Evolutionary conservation across 2,888 invertebrate species (phyloP).

Genomic region (Balanococcus diminutus): DNA sequence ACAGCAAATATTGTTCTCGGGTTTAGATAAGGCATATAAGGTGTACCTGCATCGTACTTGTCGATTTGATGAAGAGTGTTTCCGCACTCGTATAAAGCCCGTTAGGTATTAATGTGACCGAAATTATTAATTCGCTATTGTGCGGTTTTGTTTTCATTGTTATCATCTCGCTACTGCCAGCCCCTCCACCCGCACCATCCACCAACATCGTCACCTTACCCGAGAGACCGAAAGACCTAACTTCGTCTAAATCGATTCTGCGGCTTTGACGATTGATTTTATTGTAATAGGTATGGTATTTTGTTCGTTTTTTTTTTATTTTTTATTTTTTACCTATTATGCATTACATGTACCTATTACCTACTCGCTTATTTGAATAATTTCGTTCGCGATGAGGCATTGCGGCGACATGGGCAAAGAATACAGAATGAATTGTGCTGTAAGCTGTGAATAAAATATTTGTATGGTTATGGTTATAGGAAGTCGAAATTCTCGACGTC

Average conservation of each 20-base stretch:
- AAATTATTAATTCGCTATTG: conserved; percentile 4
- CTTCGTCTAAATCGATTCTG: conserved; percentile 1
- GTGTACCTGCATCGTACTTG: no score
- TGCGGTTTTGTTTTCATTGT: conserved; percentile 31
- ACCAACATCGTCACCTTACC: neutral
- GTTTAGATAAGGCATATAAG: neutral
- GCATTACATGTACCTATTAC: no score
- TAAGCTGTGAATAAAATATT: no score
- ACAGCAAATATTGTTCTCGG: neutral
- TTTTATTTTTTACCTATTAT: no score
- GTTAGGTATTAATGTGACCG: conserved; percentile 31
- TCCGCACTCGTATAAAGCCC: neutral
- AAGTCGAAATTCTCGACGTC: no score
- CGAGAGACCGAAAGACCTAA: neutral
- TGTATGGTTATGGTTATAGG: no score
- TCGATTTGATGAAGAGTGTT: neutral
- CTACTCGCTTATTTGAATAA: no score
- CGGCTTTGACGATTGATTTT: conserved; percentile 14
- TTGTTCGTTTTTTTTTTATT: no score
- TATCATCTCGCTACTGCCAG: neutral
- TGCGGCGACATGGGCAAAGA: no score
- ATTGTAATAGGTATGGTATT: neutral
- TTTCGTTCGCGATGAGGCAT: no score
- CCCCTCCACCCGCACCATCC: neutral
- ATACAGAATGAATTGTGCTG: no score